Evolutionary conservation across 2,797 vertebrate genomes (phyloP), one percentile per base, ranked within the genome.

Genomic region (Arnoldichthys spilopterus): DNA sequence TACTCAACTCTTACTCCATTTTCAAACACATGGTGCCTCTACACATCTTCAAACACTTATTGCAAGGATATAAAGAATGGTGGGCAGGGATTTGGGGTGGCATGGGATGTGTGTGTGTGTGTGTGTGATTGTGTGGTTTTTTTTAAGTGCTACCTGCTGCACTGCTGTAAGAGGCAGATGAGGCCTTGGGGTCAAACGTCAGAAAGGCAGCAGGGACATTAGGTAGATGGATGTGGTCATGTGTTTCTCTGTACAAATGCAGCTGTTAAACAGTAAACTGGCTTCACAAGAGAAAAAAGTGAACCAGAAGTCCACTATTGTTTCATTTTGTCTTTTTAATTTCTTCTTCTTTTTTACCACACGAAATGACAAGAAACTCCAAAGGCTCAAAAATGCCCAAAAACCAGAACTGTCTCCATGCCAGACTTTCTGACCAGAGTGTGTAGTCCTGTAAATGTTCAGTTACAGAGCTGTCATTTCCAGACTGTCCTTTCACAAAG

Each of bases 1-100:
- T 5, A 64, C 45, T 63, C 72, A n/a, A 88, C 80, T 78, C 87
- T 89, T 85, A 78, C 76, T 89, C 84, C 82, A 87, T 86, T 90
- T 89, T 86, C 80, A 82, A 86, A 90, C 87, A 91, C 88, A 87
- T 88, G 86, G 93, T 94, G 91, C 92, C 88, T 91, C 84, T 90
- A 94, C 89, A 93, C 88, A 92, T 92, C 89, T 91, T 92, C 92
- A 95, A 89, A 93, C 91, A 91, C 83, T 94, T 94, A 94, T 93
- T 94, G 92, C 87, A 66, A 89, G 78, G 84, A 87, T 89, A 89
- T 90, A 91, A 67, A 87, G 91, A 88, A 86, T 80, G 84, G 91
- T 88, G 68, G 90, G 88, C 86, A 90, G 70, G 26, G 85, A 85
- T 91, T 86, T 85, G 83, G 82, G 86, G 89, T 87, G 79, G 22